These are phyloP conservation scores for Plusia festucae DNA, from an alignment of 2,888 invertebrate species.

Conservation along the genomic window DNA sequence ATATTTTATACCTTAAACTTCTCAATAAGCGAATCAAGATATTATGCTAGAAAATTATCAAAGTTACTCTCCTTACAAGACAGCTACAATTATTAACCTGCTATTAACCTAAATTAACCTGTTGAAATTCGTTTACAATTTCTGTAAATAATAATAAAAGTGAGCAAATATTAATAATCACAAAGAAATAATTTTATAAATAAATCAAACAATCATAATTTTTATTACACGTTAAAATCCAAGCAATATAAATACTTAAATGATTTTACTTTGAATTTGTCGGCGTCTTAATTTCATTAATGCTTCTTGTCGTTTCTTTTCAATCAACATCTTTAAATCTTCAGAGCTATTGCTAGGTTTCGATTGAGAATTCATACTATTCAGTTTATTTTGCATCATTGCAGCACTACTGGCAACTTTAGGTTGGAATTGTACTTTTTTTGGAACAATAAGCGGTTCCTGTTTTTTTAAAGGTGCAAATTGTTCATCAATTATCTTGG, in stretches of 20 bases:
- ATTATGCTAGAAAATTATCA: too few species aligned
- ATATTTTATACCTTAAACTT: too few species aligned
- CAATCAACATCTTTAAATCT: conserved; percentile 78
- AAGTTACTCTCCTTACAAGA: too few species aligned
- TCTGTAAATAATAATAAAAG: too few species aligned
- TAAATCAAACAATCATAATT: conserved; percentile 54
- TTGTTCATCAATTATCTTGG: conserved; percentile 39
- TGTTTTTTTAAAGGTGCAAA: conserved; percentile 24
- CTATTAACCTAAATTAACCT: too few species aligned
- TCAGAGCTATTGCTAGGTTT: conserved; percentile 49
- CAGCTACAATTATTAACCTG: too few species aligned
- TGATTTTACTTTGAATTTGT: conserved; percentile 70
- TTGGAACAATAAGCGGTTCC: conserved; percentile 22
- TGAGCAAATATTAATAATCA: conserved; percentile 40
- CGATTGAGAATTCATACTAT: conserved; percentile 33
- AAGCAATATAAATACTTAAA: conserved; percentile 33
- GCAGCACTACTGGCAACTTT: conserved; percentile 64
- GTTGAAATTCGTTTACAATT: too few species aligned
- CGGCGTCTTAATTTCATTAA: conserved; percentile 80
- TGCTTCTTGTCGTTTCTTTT: conserved; percentile 86
- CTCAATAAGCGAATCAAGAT: too few species aligned
- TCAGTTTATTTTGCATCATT: conserved; percentile 41
- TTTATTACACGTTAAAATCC: conserved; percentile 34
- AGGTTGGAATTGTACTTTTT: conserved; percentile 66
- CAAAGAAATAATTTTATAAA: conserved; percentile 30